These are phyloP conservation scores for Helarctos malayanus DNA, from an alignment of 2,797 vertebrate genomes.

Conservation along the genomic window DNA sequence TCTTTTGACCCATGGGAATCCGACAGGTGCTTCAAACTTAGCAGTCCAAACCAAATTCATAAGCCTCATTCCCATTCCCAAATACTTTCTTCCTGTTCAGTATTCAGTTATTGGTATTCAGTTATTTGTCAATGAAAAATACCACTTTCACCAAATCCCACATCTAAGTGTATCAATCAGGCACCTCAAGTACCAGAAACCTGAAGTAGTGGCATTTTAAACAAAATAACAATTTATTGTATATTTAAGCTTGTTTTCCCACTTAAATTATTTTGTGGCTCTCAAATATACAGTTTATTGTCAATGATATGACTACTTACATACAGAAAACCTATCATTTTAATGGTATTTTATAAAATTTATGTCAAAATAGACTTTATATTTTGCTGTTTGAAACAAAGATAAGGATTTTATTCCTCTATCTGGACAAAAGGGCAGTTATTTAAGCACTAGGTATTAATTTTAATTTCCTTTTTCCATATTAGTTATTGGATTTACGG, in stretches of 20 bases:
- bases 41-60: background rate
- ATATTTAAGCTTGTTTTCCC: background rate
- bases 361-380: constrained; percentile 6
- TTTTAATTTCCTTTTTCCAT: background rate
- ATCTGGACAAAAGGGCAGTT: background rate
- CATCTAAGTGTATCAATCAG: background rate
- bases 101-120: background rate
- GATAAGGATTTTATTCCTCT: constrained; percentile 21
- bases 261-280: background rate
- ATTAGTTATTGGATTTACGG: background rate
- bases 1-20: background rate
- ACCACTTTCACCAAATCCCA: background rate
- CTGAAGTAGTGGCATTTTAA: background rate
- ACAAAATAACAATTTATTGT: background rate
- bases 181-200: background rate
- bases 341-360: background rate
- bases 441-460: background rate
- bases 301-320: background rate
- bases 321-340: background rate
- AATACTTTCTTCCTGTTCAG: background rate
- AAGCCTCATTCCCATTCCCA: background rate
- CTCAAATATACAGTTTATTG: background rate
- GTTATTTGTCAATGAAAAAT: background rate
- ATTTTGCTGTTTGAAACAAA: constrained; percentile 49
- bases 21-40: background rate